These are phyloP conservation scores for Gymnosoma rotundatum DNA, from an alignment of 2,888 invertebrate genomes.

Conservation along the genomic window DNA sequence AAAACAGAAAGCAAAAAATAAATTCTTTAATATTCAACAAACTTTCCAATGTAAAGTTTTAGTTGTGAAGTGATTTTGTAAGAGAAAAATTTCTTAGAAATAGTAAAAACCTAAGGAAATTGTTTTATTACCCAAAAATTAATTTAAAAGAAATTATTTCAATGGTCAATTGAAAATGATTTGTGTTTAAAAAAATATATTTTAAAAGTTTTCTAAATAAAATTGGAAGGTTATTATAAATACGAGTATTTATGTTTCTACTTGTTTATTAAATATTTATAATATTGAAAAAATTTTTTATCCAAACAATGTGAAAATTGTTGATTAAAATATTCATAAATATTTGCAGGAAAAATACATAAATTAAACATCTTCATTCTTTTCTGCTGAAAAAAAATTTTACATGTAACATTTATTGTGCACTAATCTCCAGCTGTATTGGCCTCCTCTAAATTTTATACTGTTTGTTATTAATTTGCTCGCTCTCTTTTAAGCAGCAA, in stretches of 20 bases:
- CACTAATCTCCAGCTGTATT: conserved; percentile 38
- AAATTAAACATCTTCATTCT: conserved; percentile 46
- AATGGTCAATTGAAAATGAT: conserved; percentile 4
- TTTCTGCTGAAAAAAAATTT: conserved; percentile 55
- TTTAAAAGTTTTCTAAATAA: neutral
- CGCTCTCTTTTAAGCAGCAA: conserved; percentile 26
- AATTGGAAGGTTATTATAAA: neutral
- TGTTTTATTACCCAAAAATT: conserved; percentile 11
- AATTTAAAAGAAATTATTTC: neutral
- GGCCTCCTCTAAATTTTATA: conserved; percentile 38
- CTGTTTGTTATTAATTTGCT: conserved; percentile 27
- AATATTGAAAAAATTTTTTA: no score
- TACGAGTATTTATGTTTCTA: neutral
- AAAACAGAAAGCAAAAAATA: conserved; percentile 20
- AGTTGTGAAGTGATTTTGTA: conserved; percentile 39
- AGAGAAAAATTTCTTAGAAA: neutral
- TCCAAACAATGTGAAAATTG: neutral
- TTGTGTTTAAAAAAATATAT: conserved; percentile 12
- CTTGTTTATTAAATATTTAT: neutral
- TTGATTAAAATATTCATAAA: conserved; percentile 40
- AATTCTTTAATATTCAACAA: neutral
- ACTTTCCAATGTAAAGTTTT: conserved; percentile 8
- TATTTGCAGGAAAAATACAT: conserved; percentile 8
- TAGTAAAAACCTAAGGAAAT: neutral
- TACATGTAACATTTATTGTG: conserved; percentile 51